Conservation (phyloP, 1,140 invertebrate species). For the Brachystomella parvula region DNA sequence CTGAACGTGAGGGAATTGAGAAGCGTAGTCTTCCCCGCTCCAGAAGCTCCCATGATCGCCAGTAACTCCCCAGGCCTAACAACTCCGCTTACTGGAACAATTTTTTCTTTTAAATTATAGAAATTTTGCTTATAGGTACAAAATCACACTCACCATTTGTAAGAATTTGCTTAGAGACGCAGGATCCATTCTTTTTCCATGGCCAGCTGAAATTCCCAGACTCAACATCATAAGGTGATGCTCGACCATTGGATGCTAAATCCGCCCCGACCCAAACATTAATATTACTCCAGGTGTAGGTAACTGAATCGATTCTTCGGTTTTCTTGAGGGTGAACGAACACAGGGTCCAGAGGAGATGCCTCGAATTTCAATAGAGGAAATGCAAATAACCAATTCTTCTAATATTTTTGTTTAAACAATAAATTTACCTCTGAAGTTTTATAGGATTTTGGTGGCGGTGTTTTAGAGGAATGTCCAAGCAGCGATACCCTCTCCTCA, state of each 20-base stretch:
- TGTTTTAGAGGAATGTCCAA: neutral
- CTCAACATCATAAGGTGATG: neutral
- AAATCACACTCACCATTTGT: slow-evolving; percentile 1
- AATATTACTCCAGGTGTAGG: slow-evolving; percentile 11
- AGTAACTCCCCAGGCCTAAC: slow-evolving; percentile 48
- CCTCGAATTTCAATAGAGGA: neutral
- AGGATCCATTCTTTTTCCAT: too few species aligned
- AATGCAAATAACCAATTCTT: neutral
- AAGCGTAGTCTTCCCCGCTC: slow-evolving; percentile 52
- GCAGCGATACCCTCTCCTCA: neutral
- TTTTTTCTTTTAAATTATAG: neutral
- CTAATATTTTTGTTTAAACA: neutral
- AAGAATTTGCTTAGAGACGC: neutral
- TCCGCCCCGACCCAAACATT: slow-evolving; percentile 4
- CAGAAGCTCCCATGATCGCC: slow-evolving; percentile 50
- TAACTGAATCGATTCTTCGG: neutral
- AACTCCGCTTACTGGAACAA: slow-evolving; percentile 2
- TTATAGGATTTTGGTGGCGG: neutral
- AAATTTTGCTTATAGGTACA: neutral
- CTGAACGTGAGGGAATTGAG: slow-evolving; percentile 51
- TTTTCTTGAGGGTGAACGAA: neutral
- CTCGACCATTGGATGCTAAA: neutral
- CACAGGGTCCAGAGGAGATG: neutral
- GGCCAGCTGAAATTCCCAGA: neutral
- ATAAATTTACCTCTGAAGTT: neutral